Conservation (phyloP, 2,797 vertebrate species). For the Paramormyrops hopkinsi region DNA sequence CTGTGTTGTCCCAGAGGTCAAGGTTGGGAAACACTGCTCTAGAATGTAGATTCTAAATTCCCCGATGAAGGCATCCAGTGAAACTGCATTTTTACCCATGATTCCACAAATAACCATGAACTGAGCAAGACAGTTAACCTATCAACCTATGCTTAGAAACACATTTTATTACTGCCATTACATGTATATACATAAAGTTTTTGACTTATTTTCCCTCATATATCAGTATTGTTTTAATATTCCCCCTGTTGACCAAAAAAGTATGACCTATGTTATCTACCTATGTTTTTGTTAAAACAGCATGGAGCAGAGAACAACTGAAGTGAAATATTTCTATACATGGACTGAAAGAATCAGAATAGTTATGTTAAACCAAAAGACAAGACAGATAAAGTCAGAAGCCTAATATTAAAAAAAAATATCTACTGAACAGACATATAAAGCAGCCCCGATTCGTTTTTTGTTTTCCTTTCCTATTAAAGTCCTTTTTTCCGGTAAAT, state of each 20-base stretch:
- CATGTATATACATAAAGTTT: not conserved
- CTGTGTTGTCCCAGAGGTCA: not conserved
- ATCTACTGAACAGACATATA: not conserved
- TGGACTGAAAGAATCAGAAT: not conserved
- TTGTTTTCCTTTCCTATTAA: not conserved
- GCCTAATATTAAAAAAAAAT: not conserved
- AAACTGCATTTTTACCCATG: not conserved
- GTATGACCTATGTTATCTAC: not conserved
- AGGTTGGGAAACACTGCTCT: not conserved
- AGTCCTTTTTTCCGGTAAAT: not conserved
- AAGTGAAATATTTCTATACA: not conserved
- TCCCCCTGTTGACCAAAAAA: not conserved
- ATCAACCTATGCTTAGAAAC: not conserved
- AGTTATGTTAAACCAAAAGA: not conserved
- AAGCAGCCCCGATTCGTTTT: not conserved
- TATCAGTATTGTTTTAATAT: not conserved
- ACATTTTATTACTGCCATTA: not conserved
- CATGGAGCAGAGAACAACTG: not conserved
- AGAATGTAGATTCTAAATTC: not conserved
- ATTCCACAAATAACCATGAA: not conserved
- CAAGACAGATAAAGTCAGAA: not conserved
- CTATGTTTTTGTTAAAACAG: not conserved
- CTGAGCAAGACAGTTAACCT: not conserved
- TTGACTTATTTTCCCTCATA: not conserved
- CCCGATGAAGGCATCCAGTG: not conserved